A percentile compares a stretch with the other conserved stretches of the same genome.
These are phyloP conservation scores for Drymonia ruficornis DNA, from an alignment of 2,888 invertebrate species.

Conservation along the genomic window DNA sequence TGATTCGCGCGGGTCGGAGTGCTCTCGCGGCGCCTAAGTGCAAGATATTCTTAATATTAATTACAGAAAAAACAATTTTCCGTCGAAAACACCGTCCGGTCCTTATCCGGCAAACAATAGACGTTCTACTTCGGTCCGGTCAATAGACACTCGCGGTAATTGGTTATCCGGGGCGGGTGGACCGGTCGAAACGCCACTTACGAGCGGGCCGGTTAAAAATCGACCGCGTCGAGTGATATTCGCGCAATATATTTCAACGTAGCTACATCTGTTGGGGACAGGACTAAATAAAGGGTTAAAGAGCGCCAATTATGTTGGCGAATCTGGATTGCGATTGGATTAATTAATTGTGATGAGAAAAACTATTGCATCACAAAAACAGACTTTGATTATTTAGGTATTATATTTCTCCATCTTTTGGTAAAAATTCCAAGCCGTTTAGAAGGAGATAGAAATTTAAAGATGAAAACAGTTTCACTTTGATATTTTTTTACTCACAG, in stretches of 20 bases:
- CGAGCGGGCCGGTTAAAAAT: constrained; percentile 29
- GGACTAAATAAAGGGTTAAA: constrained; percentile 1
- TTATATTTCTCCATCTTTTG: no score
- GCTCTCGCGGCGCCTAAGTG: no score
- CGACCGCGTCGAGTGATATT: constrained; percentile 19
- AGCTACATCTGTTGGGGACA: constrained; percentile 23
- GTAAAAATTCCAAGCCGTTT: no score
- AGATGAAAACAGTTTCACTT: no score
- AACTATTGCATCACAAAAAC: no score
- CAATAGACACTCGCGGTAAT: constrained; percentile 38
- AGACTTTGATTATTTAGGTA: no score
- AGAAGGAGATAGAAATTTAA: no score
- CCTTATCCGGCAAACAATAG: constrained; percentile 23
- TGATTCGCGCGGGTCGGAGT: no score
- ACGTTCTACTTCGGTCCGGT: constrained; percentile 19
- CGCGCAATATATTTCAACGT: constrained; percentile 21
- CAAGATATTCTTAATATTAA: background rate
- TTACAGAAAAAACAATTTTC: constrained; percentile 1
- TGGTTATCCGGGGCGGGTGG: constrained; percentile 21
- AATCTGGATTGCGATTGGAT: constrained; percentile 4
- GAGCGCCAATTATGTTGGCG: background rate
- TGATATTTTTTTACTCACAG: no score
- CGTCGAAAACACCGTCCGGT: constrained; percentile 1
- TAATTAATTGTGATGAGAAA: no score
- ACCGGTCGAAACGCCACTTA: constrained; percentile 20